Conservation (phyloP, 2,888 invertebrate genomes). For the Opisthograptis luteolata region DNA sequence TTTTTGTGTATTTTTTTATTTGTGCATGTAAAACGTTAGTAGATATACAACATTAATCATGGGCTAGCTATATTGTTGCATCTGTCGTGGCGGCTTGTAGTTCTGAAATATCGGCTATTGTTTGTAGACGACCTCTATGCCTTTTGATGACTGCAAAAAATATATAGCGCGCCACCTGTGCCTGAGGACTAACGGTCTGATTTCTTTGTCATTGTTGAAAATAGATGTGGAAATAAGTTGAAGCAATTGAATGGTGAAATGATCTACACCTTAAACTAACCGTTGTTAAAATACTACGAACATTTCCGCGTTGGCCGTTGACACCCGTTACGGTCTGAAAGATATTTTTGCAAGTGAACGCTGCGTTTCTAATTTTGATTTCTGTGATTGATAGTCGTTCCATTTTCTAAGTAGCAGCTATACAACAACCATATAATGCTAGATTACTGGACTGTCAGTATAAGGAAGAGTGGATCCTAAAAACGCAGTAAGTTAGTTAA, state of each 20-base stretch:
- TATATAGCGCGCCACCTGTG: conserved; percentile 76
- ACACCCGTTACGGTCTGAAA: too few species aligned
- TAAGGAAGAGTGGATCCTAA: too few species aligned
- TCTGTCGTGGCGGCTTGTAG: conserved; percentile 73
- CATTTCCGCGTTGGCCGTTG: too few species aligned
- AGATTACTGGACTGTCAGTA: too few species aligned
- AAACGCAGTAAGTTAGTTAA: too few species aligned
- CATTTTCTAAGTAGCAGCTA: too few species aligned
- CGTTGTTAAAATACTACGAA: too few species aligned
- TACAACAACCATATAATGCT: too few species aligned
- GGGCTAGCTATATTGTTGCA: conserved; percentile 71
- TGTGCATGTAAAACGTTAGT: conserved; percentile 73
- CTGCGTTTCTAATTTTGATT: too few species aligned
- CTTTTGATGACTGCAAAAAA: conserved; percentile 62
- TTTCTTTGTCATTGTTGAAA: background rate
- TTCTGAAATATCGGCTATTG: conserved; percentile 64
- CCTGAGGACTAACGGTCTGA: conserved; percentile 40
- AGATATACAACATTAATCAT: conserved; percentile 77
- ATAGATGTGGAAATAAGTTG: background rate
- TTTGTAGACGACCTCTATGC: conserved; percentile 60
- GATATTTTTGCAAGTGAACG: too few species aligned
- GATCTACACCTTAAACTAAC: too few species aligned
- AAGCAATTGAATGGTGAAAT: conserved; percentile 4
- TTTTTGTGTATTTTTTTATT: conserved; percentile 64
- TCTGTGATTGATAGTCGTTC: too few species aligned